Evolutionary conservation across 2,888 invertebrate genomes (phyloP), one percentile per base, ranked within the genome.

Genomic region (Hirtodrosophila trivittata): DNA sequence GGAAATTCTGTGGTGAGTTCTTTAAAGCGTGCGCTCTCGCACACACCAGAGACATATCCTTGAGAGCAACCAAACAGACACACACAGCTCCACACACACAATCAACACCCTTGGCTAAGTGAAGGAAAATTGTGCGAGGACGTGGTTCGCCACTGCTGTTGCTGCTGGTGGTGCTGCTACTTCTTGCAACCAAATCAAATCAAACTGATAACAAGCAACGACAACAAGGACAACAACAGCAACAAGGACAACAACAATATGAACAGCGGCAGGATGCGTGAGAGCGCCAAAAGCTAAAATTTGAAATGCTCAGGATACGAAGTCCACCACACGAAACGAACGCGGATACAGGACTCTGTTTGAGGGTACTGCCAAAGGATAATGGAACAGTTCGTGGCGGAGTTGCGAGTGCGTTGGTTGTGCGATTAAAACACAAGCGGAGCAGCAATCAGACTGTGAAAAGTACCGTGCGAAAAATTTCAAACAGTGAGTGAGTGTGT

Each of bases 361-460:
- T 35, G 30, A 42, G 39, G 35, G 38, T 45, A 30, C 39, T 9
- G 57, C 45, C 26, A 16, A 63, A 65, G 75, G 73, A 70, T 77
- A 82, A 59, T 63, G 58, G 50, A 43, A 73, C 87, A 88, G 88
- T 88, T 74, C 68, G 88, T 87, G 78, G 76, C 82, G 87, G 85
- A 87, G 81, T 87, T 87, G 78, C 81, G 62, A 87, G 73, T 75
- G 83, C 75, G 77, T 78, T 77, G 88, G 88, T 80, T 77, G 81
- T 76, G 60, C 73, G 51, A 39, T 43, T 41, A 57, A 41, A 56
- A 56, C 42, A 38, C 35, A 54, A 64, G 52, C 55, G 47, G 51
- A 45, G 14, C 55, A 13, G 4, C 7, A 33, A 32, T 45, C 16
- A 4, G 9, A 35, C 18, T 33, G 14, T 30, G 39, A 55, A 38